These are phyloP conservation scores for Jacana jacana DNA, from an alignment of 2,113 vertebrate genomes.

Conservation along the genomic window DNA sequence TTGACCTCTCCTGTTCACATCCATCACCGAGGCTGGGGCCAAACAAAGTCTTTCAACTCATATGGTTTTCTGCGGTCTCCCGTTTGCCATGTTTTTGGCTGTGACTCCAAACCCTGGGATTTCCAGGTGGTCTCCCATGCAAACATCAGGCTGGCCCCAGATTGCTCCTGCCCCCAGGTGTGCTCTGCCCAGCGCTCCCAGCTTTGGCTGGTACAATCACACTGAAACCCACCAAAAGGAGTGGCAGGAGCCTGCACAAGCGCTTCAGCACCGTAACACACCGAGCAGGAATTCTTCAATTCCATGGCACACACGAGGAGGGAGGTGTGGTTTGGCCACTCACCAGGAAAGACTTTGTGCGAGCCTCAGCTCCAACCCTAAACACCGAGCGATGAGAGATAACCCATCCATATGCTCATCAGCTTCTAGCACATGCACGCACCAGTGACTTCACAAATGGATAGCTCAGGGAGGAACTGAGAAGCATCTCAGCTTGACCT, in stretches of 20 bases:
- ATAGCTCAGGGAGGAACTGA: neutral
- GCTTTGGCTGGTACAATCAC: neutral
- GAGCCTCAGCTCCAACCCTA: slow-evolving; percentile 41
- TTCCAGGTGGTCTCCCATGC: neutral
- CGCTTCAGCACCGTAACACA: neutral
- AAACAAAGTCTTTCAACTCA: neutral
- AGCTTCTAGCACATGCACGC: slow-evolving; percentile 28
- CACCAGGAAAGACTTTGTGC: slow-evolving; percentile 47
- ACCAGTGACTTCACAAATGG: neutral
- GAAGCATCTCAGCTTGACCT: slow-evolving; percentile 54
- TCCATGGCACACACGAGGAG: slow-evolving; percentile 7
- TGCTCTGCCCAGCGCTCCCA: neutral
- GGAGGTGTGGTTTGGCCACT: slow-evolving; percentile 63
- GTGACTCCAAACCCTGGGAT: neutral
- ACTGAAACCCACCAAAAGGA: neutral
- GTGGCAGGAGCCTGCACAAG: neutral
- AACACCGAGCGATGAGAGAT: slow-evolving; percentile 46
- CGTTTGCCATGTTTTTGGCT: neutral
- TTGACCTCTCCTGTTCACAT: slow-evolving; percentile 30
- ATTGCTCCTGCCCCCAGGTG: neutral
- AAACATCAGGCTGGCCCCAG: neutral
- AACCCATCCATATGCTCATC: slow-evolving; percentile 53
- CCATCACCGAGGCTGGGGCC: neutral
- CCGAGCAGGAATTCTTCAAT: slow-evolving; percentile 16
- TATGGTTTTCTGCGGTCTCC: neutral